Evolutionary conservation across 2,113 vertebrate species (phyloP).

Genomic region (Pomatorhinus ruficollis): DNA sequence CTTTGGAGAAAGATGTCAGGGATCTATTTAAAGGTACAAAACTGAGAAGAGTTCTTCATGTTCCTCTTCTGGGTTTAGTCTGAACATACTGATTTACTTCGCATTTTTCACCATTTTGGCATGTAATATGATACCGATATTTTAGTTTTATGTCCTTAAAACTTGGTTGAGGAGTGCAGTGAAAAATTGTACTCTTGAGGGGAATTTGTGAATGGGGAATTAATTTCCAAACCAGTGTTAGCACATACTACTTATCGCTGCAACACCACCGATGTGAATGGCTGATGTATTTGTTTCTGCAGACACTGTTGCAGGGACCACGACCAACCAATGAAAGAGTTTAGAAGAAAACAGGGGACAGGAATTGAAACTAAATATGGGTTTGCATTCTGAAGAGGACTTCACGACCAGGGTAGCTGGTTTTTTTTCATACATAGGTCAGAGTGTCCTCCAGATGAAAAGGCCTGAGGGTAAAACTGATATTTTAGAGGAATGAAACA

Average conservation of each 20-base stretch:
- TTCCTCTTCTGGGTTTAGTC: constrained; percentile 5
- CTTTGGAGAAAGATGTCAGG: background rate
- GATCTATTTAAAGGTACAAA: constrained; percentile 8
- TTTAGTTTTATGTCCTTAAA: background rate
- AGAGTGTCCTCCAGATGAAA: background rate
- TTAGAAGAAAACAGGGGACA: background rate
- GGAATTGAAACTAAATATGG: background rate
- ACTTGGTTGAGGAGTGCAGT: background rate
- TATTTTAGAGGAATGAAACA: background rate
- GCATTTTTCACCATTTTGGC: background rate
- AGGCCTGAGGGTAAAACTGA: background rate
- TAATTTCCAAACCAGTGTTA: background rate
- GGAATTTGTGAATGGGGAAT: background rate
- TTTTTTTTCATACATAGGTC: background rate
- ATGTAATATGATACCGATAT: background rate
- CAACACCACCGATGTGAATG: background rate
- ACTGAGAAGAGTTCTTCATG: background rate
- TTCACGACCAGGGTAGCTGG: background rate
- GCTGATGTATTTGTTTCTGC: background rate
- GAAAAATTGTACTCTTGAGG: background rate
- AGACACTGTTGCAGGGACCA: background rate
- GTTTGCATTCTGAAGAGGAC: background rate
- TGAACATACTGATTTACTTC: background rate
- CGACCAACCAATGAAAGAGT: background rate
- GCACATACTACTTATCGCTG: background rate